These are phyloP conservation scores for Phrynosoma blainvillii DNA, from an alignment of 2,113 vertebrate species.

Conservation along the genomic window DNA sequence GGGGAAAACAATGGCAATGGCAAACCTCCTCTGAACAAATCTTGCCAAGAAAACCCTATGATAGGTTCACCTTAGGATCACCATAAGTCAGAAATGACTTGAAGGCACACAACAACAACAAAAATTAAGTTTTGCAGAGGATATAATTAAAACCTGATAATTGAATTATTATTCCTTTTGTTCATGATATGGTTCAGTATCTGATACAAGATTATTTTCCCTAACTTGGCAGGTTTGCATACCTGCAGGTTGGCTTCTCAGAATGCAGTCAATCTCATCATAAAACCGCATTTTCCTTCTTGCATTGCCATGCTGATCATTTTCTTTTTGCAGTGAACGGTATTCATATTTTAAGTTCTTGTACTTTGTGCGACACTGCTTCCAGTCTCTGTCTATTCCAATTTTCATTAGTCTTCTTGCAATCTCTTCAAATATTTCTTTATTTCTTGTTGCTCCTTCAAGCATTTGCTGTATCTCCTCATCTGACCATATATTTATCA, in stretches of 20 bases:
- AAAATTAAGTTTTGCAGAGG: no score
- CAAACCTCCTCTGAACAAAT: no score
- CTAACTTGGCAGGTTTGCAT: constrained; percentile 50
- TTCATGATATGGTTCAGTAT: constrained; percentile 21
- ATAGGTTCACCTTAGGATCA: no score
- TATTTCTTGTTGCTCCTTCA: constrained; percentile 88
- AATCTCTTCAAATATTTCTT: constrained; percentile 89
- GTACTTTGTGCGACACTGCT: constrained; percentile 89
- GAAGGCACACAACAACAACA: no score
- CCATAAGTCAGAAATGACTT: no score
- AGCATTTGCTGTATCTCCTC: constrained; percentile 84
- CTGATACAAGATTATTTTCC: constrained; percentile 57
- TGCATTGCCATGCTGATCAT: constrained; percentile 74
- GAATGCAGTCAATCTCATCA: constrained; percentile 85
- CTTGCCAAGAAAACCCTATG: no score
- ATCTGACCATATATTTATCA: constrained; percentile 86
- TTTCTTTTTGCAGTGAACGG: constrained; percentile 84
- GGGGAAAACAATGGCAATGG: no score
- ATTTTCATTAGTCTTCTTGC: constrained; percentile 82
- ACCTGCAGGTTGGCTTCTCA: constrained; percentile 69
- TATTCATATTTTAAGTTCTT: constrained; percentile 93
- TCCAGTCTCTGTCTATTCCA: constrained; percentile 89
- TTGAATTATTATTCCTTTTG: background rate
- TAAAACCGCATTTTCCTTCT: constrained; percentile 87
- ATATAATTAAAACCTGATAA: no score